These are phyloP conservation scores for Lamellibrachia columna DNA, from an alignment of 2,888 invertebrate species.

Conservation along the genomic window DNA sequence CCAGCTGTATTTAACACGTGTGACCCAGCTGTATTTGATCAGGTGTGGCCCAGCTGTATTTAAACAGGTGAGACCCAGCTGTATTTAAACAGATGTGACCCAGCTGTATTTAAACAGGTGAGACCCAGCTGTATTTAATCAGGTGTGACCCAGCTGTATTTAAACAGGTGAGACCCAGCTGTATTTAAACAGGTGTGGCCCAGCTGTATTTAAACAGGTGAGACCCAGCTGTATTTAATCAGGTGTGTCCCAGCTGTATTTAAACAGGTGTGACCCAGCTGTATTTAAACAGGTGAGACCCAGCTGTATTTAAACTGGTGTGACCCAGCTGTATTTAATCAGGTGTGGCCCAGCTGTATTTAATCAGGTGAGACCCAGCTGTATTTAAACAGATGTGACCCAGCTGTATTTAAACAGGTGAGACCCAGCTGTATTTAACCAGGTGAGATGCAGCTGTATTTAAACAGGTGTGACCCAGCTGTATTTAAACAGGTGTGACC, in stretches of 20 bases:
- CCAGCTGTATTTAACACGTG: neutral
- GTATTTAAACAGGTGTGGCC: no score
- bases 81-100: no score
- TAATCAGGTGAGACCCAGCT: neutral
- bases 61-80: no score
- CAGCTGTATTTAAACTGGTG: no score
- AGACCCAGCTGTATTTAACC: no score
- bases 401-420: no score
- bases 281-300: no score
- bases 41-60: no score
- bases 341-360: neutral
- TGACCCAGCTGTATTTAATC: no score
- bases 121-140: neutral
- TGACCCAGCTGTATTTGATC: neutral
- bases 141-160: neutral
- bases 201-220: no score
- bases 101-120: neutral
- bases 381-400: neutral
- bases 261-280: neutral
- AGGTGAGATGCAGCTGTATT: neutral
- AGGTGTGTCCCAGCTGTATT: neutral
- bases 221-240: neutral
- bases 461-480: neutral
- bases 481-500: no score
- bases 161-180: no score